Percentiles rank a stretch among this genome's conserved stretches.
These are phyloP conservation scores for Strongylocentrotus purpuratus DNA, from an alignment of 35 echinoderm and acorn worm genomes.

Conservation along the genomic window DNA sequence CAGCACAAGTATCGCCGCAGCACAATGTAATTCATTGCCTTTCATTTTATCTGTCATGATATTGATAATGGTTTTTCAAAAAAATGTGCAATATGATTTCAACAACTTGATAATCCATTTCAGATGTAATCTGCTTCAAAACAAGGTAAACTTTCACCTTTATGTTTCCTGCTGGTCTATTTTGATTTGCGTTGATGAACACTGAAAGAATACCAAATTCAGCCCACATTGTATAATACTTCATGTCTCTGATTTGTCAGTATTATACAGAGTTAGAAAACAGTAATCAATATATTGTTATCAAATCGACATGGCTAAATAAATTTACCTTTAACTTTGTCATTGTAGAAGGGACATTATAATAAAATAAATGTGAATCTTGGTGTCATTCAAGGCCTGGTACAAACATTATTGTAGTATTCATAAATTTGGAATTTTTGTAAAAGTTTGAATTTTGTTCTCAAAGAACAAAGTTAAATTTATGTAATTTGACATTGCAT, in stretches of 20 bases:
- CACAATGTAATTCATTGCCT: background rate
- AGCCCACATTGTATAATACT: too few relatives aligned
- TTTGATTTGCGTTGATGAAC: background rate
- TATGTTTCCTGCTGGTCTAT: background rate
- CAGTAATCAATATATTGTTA: too few relatives aligned
- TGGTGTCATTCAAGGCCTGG: too few relatives aligned
- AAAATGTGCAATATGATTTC: constrained; percentile 13
- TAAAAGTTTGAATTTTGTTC: background rate
- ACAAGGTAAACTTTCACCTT: background rate
- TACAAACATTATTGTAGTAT: background rate
- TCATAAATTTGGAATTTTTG: background rate
- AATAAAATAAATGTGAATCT: too few relatives aligned
- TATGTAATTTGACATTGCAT: background rate
- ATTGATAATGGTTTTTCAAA: background rate
- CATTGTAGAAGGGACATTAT: too few relatives aligned
- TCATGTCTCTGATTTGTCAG: too few relatives aligned
- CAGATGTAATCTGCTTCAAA: background rate
- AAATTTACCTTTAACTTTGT: too few relatives aligned
- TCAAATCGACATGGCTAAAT: too few relatives aligned
- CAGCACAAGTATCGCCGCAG: background rate
- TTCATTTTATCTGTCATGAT: background rate
- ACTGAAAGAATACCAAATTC: too few relatives aligned
- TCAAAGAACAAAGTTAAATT: background rate
- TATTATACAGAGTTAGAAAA: too few relatives aligned
- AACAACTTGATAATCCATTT: background rate